These are phyloP conservation scores for Pterostichus niger DNA, from an alignment of 2,888 invertebrate genomes.

Conservation along the genomic window DNA sequence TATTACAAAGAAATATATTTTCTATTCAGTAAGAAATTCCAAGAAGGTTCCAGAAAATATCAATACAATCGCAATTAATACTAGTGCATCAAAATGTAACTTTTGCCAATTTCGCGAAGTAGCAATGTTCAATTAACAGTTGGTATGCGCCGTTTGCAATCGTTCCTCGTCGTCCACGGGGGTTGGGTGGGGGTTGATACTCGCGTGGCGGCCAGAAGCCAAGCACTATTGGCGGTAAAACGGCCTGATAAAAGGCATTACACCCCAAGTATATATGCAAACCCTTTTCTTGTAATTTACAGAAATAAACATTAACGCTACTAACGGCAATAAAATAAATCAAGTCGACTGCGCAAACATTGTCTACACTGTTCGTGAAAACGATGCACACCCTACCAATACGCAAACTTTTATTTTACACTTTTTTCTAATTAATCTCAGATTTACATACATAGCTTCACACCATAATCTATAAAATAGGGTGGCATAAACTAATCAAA, in stretches of 20 bases:
- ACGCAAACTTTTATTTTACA: not conserved
- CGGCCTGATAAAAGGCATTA: slow-evolving; percentile 66
- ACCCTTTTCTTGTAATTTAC: slow-evolving; percentile 81
- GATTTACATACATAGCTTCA: too few relatives aligned
- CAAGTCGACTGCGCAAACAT: slow-evolving; percentile 75
- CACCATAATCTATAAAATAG: too few relatives aligned
- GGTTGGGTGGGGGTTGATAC: not conserved
- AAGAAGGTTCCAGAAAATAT: not conserved
- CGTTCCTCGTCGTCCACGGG: not conserved
- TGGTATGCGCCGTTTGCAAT: slow-evolving; percentile 42
- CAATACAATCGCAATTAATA: not conserved
- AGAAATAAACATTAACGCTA: slow-evolving; percentile 81
- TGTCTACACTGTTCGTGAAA: slow-evolving; percentile 72
- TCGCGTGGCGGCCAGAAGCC: slow-evolving; percentile 28
- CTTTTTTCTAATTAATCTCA: not conserved
- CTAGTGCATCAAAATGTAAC: not conserved
- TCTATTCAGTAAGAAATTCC: not conserved
- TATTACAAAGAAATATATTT: too few relatives aligned
- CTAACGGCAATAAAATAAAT: slow-evolving; percentile 81
- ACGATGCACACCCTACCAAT: slow-evolving; percentile 41
- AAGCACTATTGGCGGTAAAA: slow-evolving; percentile 65
- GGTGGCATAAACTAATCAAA: too few relatives aligned
- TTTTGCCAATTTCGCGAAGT: slow-evolving; percentile 30
- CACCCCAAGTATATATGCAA: slow-evolving; percentile 74
- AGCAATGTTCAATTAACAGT: slow-evolving; percentile 46